Base-by-base conservation (phyloP, 2,888 invertebrate species). In the Microdon myrmicae region DNA sequence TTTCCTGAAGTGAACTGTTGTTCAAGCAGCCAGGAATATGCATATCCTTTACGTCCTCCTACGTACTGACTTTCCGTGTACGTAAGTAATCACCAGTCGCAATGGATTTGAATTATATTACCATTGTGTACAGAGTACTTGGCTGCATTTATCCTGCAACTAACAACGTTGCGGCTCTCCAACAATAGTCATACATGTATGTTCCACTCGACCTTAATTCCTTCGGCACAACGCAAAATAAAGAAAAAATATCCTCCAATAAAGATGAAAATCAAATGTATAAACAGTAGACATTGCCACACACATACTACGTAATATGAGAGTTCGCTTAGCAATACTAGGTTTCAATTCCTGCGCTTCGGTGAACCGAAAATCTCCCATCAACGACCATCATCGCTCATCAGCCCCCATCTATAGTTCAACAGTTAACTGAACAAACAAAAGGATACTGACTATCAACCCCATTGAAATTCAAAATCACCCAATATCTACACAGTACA, bases 31-130 rank as follows among this genome's bases (percentile, higher is more conserved):
- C 9, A 53, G 38, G 28, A 55, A 56, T 56, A 64, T 51, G 51
- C 48, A 56, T 56, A 56, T 51, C 49, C 51, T 44, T 45, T 54
- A 51, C 51, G 56, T 37, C 56, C 45, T 51, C 41, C 51, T n/a
- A n/a, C n/a, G n/a, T n/a, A n/a, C n/a, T n/a, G n/a, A n/a, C n/a
- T n/a, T n/a, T n/a, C n/a, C n/a, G n/a, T n/a, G n/a, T 58, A 47
- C 53, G 47, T 53, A 53, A 47, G 58, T 58, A 64, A 58, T 64
- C 64, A 56, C 51, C 58, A 32, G 47, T 51, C 25, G 58, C 58
- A 51, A 45, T 58, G 58, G 58, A 26, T 58, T 58, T 58, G 58
- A 64, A 64, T 64, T 58, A 64, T 64, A 64, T 64, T 64, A 53
- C 51, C 51, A 64, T 64, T 64, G 61, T 64, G 56, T 64, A 35